Evolutionary conservation across 2,113 vertebrate genomes (phyloP).

Genomic region (Balaenoptera acutorostrata): DNA sequence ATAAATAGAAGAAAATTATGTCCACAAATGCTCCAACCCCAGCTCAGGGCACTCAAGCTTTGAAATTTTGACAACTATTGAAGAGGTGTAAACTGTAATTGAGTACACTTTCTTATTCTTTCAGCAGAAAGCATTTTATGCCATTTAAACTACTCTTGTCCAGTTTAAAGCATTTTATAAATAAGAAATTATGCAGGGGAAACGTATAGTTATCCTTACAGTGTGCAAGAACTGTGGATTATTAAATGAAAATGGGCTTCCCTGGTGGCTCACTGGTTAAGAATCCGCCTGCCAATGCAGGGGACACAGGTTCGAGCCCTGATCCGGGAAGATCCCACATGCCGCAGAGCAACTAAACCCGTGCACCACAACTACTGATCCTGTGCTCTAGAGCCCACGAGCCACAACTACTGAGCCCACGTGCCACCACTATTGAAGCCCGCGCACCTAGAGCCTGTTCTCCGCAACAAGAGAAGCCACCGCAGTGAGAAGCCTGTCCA

Average conservation of each 20-base stretch:
- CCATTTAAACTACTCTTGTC: not conserved
- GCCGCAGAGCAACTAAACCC: too few relatives aligned
- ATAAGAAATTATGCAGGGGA: not conserved
- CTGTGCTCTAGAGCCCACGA: too few relatives aligned
- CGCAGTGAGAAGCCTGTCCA: too few relatives aligned
- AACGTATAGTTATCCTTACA: not conserved
- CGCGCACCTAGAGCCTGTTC: accelerated
- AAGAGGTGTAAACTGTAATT: not conserved
- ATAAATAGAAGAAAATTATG: not conserved
- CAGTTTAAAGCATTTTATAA: not conserved
- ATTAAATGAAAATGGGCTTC: not conserved
- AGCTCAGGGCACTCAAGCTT: not conserved
- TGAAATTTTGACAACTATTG: not conserved
- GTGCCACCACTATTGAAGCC: too few relatives aligned
- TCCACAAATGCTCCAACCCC: not conserved
- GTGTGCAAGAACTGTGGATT: not conserved
- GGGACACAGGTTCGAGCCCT: too few relatives aligned
- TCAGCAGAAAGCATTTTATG: not conserved
- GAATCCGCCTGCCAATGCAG: too few relatives aligned
- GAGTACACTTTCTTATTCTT: not conserved
- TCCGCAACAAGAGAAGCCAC: too few relatives aligned
- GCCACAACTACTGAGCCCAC: too few relatives aligned
- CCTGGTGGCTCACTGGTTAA: too few relatives aligned
- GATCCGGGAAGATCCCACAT: too few relatives aligned
- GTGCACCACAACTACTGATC: too few relatives aligned